Conservation (phyloP, 2,113 vertebrate species). For the Cebidichthys violaceus region DNA sequence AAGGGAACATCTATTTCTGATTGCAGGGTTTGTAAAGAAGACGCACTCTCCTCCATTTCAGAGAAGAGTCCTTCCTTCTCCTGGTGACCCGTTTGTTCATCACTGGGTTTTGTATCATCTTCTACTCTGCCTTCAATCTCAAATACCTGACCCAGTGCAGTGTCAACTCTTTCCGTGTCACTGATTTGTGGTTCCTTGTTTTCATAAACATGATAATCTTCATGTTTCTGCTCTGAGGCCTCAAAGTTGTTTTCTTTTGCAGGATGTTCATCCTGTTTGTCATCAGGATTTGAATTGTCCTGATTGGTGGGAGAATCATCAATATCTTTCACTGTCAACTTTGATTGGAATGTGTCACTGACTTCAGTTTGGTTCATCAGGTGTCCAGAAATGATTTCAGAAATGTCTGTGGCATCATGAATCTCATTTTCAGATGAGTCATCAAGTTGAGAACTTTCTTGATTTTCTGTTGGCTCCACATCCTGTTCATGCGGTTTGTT, state of each 20-base stretch:
- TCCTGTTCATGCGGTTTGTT: background rate
- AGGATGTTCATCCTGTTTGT: background rate
- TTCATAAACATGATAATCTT: background rate
- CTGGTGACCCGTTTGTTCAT: background rate
- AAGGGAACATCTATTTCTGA: slow-evolving; percentile 11
- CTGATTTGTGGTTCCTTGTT: background rate
- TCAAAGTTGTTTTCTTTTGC: background rate
- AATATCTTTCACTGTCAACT: background rate
- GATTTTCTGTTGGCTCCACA: background rate
- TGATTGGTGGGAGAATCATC: background rate
- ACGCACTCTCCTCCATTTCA: background rate
- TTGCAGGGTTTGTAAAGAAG: slow-evolving; percentile 9
- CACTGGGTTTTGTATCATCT: background rate
- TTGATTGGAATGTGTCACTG: background rate
- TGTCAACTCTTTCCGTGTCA: background rate
- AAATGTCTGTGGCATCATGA: background rate
- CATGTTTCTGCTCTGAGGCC: background rate
- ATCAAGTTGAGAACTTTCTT: background rate
- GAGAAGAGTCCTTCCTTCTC: background rate
- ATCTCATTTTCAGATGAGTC: background rate
- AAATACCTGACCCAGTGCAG: background rate
- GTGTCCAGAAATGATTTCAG: background rate
- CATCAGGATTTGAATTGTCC: slow-evolving; percentile 4
- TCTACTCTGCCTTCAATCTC: background rate
- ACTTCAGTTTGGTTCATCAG: background rate